Base-by-base conservation (phyloP, 1,140 invertebrate genomes). In the Plectrocnemia conspersa region DNA sequence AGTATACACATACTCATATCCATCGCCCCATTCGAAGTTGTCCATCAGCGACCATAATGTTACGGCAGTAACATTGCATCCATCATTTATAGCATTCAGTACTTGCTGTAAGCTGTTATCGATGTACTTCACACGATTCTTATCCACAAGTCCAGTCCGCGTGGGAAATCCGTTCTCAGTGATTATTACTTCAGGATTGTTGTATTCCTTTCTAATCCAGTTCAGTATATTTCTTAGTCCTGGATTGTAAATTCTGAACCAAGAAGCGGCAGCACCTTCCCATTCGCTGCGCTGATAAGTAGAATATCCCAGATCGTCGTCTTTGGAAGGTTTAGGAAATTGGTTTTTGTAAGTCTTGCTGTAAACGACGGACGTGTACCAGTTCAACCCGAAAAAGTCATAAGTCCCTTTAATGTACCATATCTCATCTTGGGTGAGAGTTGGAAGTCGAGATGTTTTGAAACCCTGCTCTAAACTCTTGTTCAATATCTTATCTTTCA, bases 31-130 rank as follows among this genome's bases (percentile, higher is more conserved):
- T 66, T 84, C 82, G 59, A 80, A 83, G 60, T 83, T 84, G 59
- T 86, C 84, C 73, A 85, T 75, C 16, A 86, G 63, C 27, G 77
- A 79, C 83, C 82, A 85, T 16, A 73, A 70, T 35, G 77, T 76
- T 58, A 84, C 85, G 0, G 76, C 80, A 16, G 71, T 73, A 1
- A 89, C 70, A 58, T 85, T 80, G 21, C 76, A 79, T 1, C 75
- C 75, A 62, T 86, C 81, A 25, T 74, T 18, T 10, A 52, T 48
- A 3, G 59, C 59, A 7, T 19, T 11, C 11, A 22, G 24, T n/a
- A 60, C 19, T 10, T 33, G 13, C 61, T 63, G 52, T 69, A 68
- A n/a, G 61, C 86, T 83, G 6, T 64, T 64, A 62, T 79, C 71
- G 1, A 73, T 68, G 54, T 74, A 79, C 23, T 69, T 65, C 3